Conservation (phyloP, 2,113 vertebrate genomes). For the human (Homo sapiens) region GRCh38 chr3:12252001-12252500, state of each 20-base stretch:
- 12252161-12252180: background rate
- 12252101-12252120: background rate
- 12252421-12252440: background rate
- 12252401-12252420: constrained; percentile 9
- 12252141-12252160: background rate
- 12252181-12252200: background rate
- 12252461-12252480: background rate
- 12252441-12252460: background rate
- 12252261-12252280: background rate
- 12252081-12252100: background rate
- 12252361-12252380: background rate
- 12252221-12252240: background rate
- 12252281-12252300: background rate
- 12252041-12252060: background rate
- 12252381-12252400: background rate
- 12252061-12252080: background rate
- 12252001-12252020: background rate
- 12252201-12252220: background rate
- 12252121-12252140: background rate
- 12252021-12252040: background rate
- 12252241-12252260: background rate
- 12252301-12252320: background rate
- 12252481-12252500: background rate
- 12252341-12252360: background rate
- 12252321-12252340: background rate